Evolutionary conservation across 1,140 invertebrate species (phyloP).

Genomic region (Zaprionus vittiger): DNA sequence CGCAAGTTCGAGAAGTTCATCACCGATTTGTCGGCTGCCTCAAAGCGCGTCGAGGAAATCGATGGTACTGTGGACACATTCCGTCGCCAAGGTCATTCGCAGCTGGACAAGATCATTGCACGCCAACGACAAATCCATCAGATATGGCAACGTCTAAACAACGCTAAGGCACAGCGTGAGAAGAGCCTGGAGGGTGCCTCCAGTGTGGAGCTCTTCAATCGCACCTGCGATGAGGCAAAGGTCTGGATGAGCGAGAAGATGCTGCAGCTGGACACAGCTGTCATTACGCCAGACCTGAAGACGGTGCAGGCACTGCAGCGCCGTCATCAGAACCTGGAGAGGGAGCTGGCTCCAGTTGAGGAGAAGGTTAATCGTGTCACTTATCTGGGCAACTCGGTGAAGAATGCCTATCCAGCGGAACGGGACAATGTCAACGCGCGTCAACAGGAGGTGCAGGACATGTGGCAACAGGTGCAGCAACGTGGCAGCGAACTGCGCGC

Average conservation of each 20-base stretch:
- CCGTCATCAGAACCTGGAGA: constrained; percentile 94
- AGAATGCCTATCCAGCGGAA: constrained; percentile 96
- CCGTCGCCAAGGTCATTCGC: constrained; percentile 92
- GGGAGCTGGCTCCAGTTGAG: constrained; percentile 94
- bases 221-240: constrained; percentile 95
- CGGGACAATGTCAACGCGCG: constrained; percentile 92
- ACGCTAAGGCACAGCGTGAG: constrained; percentile 95
- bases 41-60: constrained; percentile 94
- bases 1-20: constrained; percentile 98
- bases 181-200: constrained; percentile 95
- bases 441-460: constrained; percentile 93
- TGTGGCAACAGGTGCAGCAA: constrained; percentile 94
- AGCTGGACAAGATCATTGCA: constrained; percentile 93
- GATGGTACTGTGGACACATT: constrained; percentile 95
- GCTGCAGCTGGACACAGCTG: constrained; percentile 91
- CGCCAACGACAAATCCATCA: constrained; percentile 93
- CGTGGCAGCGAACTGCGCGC: constrained; percentile 92
- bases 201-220: constrained; percentile 96
- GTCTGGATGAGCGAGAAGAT: constrained; percentile 98
- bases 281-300: constrained; percentile 93
- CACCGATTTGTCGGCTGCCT: constrained; percentile 96
- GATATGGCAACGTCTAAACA: constrained; percentile 94
- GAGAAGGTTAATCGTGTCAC: constrained; percentile 94
- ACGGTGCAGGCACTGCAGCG: constrained; percentile 96
- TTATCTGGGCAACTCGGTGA: constrained; percentile 93